Percentiles rank a stretch among this genome's conserved stretches.
These are phyloP conservation scores for Proisotoma minuta DNA, from an alignment of 2,888 invertebrate species.

Conservation along the genomic window DNA sequence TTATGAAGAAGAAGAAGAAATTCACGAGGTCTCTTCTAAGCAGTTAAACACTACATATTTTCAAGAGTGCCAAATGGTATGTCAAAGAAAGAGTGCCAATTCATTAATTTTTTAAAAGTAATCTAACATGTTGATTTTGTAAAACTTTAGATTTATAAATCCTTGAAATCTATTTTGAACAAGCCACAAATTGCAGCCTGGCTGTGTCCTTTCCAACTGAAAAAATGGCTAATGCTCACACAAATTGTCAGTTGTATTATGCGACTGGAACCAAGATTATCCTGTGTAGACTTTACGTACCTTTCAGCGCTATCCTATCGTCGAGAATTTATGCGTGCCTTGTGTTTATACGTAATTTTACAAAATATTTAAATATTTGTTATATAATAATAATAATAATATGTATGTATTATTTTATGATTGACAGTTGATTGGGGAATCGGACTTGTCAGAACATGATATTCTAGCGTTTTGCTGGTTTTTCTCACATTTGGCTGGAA, in stretches of 20 bases:
- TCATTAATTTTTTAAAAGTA: conserved; percentile 1
- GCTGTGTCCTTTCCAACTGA: conserved; percentile 15
- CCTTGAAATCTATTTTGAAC: conserved; percentile 22
- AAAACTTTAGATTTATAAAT: conserved; percentile 20
- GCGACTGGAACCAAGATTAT: conserved; percentile 50
- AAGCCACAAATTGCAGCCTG: conserved; percentile 11
- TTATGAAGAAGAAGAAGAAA: conserved; percentile 9
- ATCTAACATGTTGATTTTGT: neutral
- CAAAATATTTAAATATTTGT: neutral
- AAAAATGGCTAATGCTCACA: conserved; percentile 22
- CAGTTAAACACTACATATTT: conserved; percentile 13
- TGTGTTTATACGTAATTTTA: conserved; percentile 22
- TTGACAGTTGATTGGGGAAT: conserved; percentile 13
- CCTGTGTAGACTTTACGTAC: conserved; percentile 50
- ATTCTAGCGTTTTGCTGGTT: conserved; percentile 69
- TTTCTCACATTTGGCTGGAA: conserved; percentile 72
- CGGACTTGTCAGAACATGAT: conserved; percentile 17
- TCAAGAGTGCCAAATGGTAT: conserved; percentile 24
- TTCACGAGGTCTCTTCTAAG: neutral
- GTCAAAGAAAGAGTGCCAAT: neutral
- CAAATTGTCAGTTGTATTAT: conserved; percentile 32
- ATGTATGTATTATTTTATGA: neutral
- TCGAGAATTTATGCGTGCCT: conserved; percentile 22
- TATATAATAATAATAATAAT: neutral
- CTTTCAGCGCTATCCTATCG: conserved; percentile 23